Base-by-base conservation (phyloP, 2,888 invertebrate genomes). In the Netelia inedita region DNA sequence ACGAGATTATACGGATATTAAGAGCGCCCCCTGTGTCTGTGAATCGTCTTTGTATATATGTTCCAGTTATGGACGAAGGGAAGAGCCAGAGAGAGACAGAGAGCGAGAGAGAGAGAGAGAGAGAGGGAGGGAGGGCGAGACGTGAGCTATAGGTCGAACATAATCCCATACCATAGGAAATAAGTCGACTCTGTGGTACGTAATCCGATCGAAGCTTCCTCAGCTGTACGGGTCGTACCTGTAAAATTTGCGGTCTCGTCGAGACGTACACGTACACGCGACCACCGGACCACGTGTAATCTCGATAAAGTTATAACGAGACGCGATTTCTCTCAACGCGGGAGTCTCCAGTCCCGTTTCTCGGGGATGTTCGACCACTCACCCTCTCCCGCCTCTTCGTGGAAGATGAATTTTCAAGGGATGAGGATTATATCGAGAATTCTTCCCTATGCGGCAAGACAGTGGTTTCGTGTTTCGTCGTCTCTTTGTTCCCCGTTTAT, bases 1-100 rank as follows among this genome's bases (percentile, higher is more conserved):
- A 86, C 43, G 73, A 85, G 87, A 87, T 86, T 87, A 86, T 83
- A 41, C 74, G 79, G 82, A 83, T 85, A 87, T 85, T 79, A 76
- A 57, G 72, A 53, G 21, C 68, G 21, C 41, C 41, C 16, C 43
- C 50, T 72, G n/a, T 55, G 43, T 57, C 41, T 46, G 41, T 57
- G 55, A 28, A 5, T 5, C 3, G 2, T 28, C 28, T 41, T 59
- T 10, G 53, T 23, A 23, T 68, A 35, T 59, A n/a, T 57, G 8
- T 10, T 28, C 11, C 35, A 35, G 55, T 55, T 59, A 19, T 35
- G 55, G n/a, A 71, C 50, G 68, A 69, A 76, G 72, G 43, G 63
- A 75, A 83, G 41, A 55, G 78, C 35, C 63, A 73, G 61, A 69
- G 78, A 71, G 5, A n/a, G 41, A 41, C 41, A 9, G 41, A 41